phyloP scores from a whole-genome alignment of 2,113 vertebrate species.

The Smithornis capensis region DNA sequence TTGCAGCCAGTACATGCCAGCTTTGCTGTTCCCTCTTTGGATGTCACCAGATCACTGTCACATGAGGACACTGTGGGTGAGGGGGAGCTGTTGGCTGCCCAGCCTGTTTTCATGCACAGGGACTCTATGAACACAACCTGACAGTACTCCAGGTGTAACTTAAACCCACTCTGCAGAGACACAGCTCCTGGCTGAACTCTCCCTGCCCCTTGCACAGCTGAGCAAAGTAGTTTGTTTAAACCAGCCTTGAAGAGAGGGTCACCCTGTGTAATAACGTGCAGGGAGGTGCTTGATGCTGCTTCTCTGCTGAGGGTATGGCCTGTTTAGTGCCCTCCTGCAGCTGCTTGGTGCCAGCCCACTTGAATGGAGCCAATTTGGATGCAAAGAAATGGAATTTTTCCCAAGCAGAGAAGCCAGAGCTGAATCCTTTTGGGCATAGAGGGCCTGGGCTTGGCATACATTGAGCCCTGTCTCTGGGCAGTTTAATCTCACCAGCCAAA shows the following conservation, averaged over 20 bases:
- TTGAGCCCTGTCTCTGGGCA: not conserved
- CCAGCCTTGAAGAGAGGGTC: not conserved
- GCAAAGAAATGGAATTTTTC: not conserved
- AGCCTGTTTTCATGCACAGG: not conserved
- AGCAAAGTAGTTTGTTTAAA: not conserved
- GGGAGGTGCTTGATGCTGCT: not conserved
- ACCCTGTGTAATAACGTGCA: rapidly evolving
- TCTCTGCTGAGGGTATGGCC: not conserved
- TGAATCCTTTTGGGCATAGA: not conserved
- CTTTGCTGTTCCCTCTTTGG: not conserved
- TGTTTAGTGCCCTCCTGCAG: not conserved
- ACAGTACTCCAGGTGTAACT: not conserved
- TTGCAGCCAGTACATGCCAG: not conserved
- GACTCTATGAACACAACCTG: not conserved
- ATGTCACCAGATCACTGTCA: not conserved
- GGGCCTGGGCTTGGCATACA: not conserved
- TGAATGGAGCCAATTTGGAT: not conserved
- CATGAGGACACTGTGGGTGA: not conserved
- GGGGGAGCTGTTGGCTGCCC: not conserved
- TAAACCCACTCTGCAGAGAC: not conserved
- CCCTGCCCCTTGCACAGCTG: not conserved
- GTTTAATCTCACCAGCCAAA: not conserved
- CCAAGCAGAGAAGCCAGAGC: not conserved
- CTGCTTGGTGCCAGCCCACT: not conserved
- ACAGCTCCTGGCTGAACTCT: not conserved